phyloP scores from a whole-genome alignment of 2,888 invertebrate genomes.

The Drosophila ezoana region DNA sequence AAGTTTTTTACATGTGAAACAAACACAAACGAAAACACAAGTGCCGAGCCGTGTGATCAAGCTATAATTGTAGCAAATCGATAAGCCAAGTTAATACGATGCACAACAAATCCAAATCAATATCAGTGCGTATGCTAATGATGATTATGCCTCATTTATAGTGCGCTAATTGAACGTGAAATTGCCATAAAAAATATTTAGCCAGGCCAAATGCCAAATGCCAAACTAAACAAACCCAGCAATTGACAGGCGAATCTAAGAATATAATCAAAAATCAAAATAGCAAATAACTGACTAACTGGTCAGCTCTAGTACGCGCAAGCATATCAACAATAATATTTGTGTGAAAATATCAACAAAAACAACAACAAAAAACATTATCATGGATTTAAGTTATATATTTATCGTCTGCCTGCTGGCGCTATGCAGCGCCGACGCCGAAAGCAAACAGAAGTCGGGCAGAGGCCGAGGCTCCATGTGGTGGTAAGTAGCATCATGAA shows the following conservation, averaged over 20 bases:
- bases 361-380: constrained; percentile 17
- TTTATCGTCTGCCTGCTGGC: constrained; percentile 81
- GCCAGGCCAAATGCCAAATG: constrained; percentile 15
- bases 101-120: constrained; percentile 56
- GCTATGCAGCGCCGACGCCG: constrained; percentile 78
- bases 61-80: constrained; percentile 15
- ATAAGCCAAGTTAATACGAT: constrained; percentile 40
- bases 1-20: constrained; percentile 48
- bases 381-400: constrained; percentile 83
- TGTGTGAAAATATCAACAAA: constrained; percentile 32
- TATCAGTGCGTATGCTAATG: constrained; percentile 60
- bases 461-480: constrained; percentile 95
- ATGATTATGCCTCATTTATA: constrained; percentile 73
- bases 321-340: constrained; percentile 23
- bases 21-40: constrained; percentile 35
- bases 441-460: constrained; percentile 87
- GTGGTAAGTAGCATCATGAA: constrained; percentile 89
- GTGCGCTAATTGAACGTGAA: constrained; percentile 84
- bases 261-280: constrained; percentile 13
- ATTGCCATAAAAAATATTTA: constrained; percentile 68
- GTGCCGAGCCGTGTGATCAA: constrained; percentile 36
- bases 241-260: constrained; percentile 47
- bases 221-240: constrained; percentile 25
- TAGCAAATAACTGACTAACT: constrained; percentile 39
- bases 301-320: constrained; percentile 23